Base-by-base conservation (phyloP, 2,797 vertebrate species). In the Eulemur mongoz region DNA sequence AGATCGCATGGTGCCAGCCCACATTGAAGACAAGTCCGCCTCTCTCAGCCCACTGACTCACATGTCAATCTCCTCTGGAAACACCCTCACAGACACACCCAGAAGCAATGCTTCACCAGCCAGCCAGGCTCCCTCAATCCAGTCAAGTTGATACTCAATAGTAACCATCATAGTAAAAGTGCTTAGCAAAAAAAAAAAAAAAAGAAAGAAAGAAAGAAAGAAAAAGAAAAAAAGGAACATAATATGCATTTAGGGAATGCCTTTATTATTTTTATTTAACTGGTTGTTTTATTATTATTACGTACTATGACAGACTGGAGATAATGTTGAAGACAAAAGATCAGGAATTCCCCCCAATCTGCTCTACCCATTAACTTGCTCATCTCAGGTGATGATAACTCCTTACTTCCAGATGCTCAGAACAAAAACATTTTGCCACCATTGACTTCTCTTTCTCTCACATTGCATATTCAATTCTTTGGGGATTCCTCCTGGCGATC, bases 391-490 rank as follows among this genome's bases (percentile, higher is more conserved):
- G 9, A 83, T 52, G 30, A 38, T 7, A 15, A 2, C 1, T 25
- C 27, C 75, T 92, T 25, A 23, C 18, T 61, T 75, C 5, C 5
- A 63, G 15, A n/a, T 59, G 22, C 23, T 90, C 15, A 75, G 52
- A 70, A 35, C 17, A 73, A 72, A 85, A 45, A 1, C 7, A 12
- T 90, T 3, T 0, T 63, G 3, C 23, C 63, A 18, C 2, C 17
- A n/a, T 10, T 73, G 40, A n/a, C 20, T 73, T n/a, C 25, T 23
- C 22, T 65, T 83, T 83, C 38, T 59, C 13, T 48, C 32, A 15
- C 11, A 40, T 2, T 30, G 4, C 11, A 0, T 4, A 27, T 45
- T 48, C 9, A 11, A 0, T 32, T 61, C 15, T 43, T 32, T n/a
- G 35, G 35, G 3, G n/a, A 10, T 35, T 43, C 35, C 23, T 81